phyloP scores from a whole-genome alignment of 2,797 vertebrate species.

The Acrocephalus scirpaceus region DNA sequence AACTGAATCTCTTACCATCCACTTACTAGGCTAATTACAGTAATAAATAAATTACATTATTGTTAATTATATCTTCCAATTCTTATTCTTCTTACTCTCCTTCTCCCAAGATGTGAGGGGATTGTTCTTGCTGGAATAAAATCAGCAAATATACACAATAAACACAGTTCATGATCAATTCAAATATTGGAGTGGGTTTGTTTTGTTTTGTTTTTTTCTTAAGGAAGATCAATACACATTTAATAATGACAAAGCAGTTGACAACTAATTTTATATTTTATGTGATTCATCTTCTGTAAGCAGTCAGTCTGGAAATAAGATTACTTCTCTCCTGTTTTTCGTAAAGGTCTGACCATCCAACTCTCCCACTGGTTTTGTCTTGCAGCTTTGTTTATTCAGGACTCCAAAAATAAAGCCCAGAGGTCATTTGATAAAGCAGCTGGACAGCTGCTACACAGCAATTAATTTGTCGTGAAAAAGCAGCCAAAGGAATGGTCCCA shows the following conservation, averaged over 20 bases:
- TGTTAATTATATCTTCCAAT: neutral
- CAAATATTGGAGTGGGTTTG: neutral
- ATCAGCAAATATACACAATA: neutral
- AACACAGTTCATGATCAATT: neutral
- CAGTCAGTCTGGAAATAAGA: neutral
- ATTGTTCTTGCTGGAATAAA: neutral
- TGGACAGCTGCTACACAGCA: neutral
- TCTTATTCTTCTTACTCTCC: neutral
- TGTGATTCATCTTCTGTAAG: neutral
- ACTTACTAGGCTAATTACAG: neutral
- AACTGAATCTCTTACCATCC: neutral
- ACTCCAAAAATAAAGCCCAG: neutral
- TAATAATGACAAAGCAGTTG: neutral
- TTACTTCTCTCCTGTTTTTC: neutral
- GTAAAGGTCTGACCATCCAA: neutral
- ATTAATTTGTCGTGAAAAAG: neutral
- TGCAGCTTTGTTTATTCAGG: neutral
- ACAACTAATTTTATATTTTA: neutral
- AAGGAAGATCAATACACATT: neutral
- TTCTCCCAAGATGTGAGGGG: neutral
- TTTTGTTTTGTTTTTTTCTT: neutral
- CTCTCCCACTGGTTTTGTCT: neutral
- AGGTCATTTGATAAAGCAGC: neutral
- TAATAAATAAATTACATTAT: neutral
- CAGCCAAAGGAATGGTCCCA: neutral